phyloP scores from a whole-genome alignment of 2,113 vertebrate species.

The Leptobrachium ailaonicum region DNA sequence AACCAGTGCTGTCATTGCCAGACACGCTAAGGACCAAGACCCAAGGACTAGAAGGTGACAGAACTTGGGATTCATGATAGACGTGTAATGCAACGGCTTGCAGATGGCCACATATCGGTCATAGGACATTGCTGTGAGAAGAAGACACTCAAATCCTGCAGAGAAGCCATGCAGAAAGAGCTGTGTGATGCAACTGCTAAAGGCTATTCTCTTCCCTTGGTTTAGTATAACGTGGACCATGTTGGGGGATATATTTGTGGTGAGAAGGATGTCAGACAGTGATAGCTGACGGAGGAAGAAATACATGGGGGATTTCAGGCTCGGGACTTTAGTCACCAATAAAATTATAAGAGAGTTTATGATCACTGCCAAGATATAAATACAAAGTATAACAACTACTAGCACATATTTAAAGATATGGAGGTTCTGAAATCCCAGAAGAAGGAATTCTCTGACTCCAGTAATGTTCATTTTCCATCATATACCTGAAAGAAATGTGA shows the following conservation, averaged over 20 bases:
- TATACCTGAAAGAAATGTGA: no score
- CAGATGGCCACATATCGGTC: no score
- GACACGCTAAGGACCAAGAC: no score
- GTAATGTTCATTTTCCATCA: background rate
- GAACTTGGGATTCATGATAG: no score
- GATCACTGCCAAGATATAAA: constrained; percentile 4
- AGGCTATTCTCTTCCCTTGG: background rate
- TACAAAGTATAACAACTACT: background rate
- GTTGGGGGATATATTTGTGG: no score
- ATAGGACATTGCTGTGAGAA: no score
- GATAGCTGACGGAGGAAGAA: no score
- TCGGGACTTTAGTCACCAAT: background rate
- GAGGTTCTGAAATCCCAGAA: background rate
- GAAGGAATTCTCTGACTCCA: background rate
- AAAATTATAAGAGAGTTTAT: constrained; percentile 10
- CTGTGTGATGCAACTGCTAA: background rate
- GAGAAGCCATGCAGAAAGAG: background rate
- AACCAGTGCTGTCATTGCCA: no score
- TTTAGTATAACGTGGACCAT: no score
- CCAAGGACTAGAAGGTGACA: no score
- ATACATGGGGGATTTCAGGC: background rate
- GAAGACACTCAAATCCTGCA: background rate
- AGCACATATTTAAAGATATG: background rate
- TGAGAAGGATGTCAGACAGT: no score
- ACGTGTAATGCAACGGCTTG: no score